phyloP scores from a whole-genome alignment of 2,113 vertebrate species.

The Sylvietta virens region DNA sequence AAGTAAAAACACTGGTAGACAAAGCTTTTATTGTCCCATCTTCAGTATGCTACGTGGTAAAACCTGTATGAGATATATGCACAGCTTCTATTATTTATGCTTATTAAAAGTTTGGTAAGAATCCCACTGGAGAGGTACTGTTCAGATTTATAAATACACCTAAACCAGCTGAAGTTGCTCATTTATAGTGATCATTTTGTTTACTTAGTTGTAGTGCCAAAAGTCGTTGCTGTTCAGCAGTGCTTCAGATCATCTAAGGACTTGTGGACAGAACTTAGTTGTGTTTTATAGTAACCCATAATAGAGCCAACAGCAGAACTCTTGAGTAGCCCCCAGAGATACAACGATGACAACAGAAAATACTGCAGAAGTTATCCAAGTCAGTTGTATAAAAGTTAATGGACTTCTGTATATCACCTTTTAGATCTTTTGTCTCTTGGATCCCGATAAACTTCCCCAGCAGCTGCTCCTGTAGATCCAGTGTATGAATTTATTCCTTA shows the following conservation, averaged over 20 bases:
- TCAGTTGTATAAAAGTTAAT: neutral
- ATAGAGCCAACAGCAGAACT: neutral
- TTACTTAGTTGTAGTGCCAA: neutral
- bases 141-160: neutral
- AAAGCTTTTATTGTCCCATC: neutral
- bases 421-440: conserved; percentile 84
- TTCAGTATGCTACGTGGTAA: neutral
- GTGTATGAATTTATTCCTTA: conserved; percentile 89
- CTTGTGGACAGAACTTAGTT: neutral
- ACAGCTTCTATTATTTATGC: neutral
- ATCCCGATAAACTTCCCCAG: conserved; percentile 83
- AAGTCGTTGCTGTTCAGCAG: neutral
- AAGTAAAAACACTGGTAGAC: neutral
- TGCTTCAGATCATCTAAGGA: neutral
- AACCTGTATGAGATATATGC: neutral
- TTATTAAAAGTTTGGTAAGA: neutral
- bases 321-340: neutral
- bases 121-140: neutral
- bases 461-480: conserved; percentile 84
- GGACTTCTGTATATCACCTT: conserved; percentile 72
- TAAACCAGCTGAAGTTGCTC: neutral
- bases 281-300: neutral
- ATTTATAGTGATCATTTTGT: neutral
- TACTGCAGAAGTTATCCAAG: neutral
- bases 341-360: neutral